Evolutionary conservation across 2,888 invertebrate genomes (phyloP).

Genomic region (Neria commutata): DNA sequence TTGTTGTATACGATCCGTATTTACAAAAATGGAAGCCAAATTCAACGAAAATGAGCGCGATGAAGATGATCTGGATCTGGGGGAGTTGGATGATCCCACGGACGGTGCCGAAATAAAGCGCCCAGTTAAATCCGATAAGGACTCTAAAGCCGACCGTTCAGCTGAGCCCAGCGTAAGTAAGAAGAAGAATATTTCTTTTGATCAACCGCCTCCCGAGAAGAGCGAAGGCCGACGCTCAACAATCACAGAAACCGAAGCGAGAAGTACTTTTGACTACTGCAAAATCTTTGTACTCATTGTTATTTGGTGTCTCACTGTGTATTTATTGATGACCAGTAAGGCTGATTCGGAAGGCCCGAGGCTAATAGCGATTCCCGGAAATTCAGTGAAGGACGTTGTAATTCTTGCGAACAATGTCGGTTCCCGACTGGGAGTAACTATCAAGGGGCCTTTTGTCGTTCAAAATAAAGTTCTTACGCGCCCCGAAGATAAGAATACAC

Average conservation of each 20-base stretch:
- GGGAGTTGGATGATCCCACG: neutral
- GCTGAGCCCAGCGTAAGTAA: too few relatives aligned
- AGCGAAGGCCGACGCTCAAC: neutral
- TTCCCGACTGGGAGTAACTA: slow-evolving; percentile 2
- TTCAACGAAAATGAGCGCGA: slow-evolving; percentile 43
- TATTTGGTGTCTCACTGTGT: slow-evolving; percentile 71
- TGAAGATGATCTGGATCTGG: slow-evolving; percentile 11
- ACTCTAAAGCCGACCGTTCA: too few relatives aligned
- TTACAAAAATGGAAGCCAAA: slow-evolving; percentile 50
- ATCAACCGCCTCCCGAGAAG: too few relatives aligned
- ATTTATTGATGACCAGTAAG: slow-evolving; percentile 69
- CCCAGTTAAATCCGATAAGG: too few relatives aligned
- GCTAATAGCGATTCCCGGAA: slow-evolving; percentile 65
- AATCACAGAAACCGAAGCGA: neutral
- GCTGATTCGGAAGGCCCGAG: slow-evolving; percentile 67
- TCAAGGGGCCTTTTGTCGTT: slow-evolving; percentile 25
- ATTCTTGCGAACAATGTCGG: neutral
- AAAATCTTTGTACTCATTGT: slow-evolving; percentile 64
- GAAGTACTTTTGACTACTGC: slow-evolving; percentile 12
- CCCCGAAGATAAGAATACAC: too few relatives aligned
- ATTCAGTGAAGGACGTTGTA: neutral
- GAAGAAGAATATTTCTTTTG: too few relatives aligned
- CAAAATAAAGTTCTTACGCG: too few relatives aligned
- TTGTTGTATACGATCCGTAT: slow-evolving; percentile 45
- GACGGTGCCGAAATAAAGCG: too few relatives aligned